A percentile compares a stretch with the other conserved stretches of the same genome.
These are phyloP conservation scores for Drosophila lutescens DNA, from an alignment of 2,888 invertebrate species.

Conservation along the genomic window DNA sequence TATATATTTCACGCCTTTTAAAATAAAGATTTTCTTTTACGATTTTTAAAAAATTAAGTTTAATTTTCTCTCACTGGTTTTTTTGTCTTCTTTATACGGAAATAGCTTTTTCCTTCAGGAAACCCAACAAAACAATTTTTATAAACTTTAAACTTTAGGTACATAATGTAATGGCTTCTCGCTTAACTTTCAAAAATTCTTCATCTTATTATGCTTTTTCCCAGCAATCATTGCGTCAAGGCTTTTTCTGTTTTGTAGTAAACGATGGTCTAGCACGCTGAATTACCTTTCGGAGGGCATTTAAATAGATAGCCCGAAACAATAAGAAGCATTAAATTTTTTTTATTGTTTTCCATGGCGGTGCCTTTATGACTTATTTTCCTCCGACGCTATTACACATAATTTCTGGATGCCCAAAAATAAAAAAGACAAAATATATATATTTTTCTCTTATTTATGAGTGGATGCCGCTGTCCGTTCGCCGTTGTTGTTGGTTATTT, in stretches of 20 bases:
- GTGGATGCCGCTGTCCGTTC: constrained; percentile 25
- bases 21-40: too few species aligned
- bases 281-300: constrained; percentile 60
- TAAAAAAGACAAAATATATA: constrained; percentile 25
- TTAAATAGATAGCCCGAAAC: constrained; percentile 65
- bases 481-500: constrained; percentile 48
- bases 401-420: constrained; percentile 45
- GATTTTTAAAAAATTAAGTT: too few species aligned
- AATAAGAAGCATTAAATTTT: constrained; percentile 70
- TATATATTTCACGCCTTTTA: too few species aligned
- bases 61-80: too few species aligned
- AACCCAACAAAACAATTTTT: too few species aligned
- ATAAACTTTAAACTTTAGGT: too few species aligned
- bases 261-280: constrained; percentile 50
- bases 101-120: too few species aligned
- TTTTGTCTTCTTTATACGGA: too few species aligned
- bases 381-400: constrained; percentile 52
- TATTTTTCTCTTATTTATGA: constrained; percentile 36
- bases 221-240: constrained; percentile 5
- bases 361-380: constrained; percentile 61
- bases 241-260: constrained; percentile 39
- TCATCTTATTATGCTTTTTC: neutral
- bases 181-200: neutral
- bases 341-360: constrained; percentile 66
- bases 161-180: neutral